Conservation (phyloP, 2,888 invertebrate genomes). For the Syrista parreyssii region DNA sequence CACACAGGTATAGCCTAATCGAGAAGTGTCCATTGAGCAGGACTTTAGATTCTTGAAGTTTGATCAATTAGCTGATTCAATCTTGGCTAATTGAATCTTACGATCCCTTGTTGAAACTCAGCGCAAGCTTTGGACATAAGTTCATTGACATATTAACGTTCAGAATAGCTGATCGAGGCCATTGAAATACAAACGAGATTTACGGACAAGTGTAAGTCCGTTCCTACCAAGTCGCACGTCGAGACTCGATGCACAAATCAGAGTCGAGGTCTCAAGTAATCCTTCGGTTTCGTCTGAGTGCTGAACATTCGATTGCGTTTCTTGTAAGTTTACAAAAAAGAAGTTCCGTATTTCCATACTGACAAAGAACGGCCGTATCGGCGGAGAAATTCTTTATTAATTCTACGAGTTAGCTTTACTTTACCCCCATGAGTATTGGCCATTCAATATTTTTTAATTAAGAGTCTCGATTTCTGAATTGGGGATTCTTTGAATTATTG, state of each 20-base stretch:
- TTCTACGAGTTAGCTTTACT: background rate
- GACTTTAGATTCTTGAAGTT: background rate
- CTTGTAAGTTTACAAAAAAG: background rate
- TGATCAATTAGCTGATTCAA: background rate
- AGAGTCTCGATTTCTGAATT: background rate
- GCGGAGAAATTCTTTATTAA: constrained; percentile 5
- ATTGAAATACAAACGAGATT: background rate
- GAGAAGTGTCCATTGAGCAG: background rate
- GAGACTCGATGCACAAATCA: background rate
- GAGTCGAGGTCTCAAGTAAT: background rate
- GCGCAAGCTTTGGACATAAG: background rate
- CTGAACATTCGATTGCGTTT: background rate
- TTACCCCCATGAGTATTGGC: background rate
- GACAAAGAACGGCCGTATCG: background rate
- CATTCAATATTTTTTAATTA: background rate
- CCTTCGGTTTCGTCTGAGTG: background rate
- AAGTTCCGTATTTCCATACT: background rate
- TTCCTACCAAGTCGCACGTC: background rate
- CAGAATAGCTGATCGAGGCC: background rate
- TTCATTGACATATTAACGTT: background rate
- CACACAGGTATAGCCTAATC: background rate
- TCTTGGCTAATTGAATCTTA: background rate
- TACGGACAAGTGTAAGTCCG: background rate
- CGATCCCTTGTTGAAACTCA: background rate
- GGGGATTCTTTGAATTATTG: background rate